Percentiles rank a stretch among this genome's conserved stretches.
Conservation (phyloP, 2,797 vertebrate species). For the Eremophila alpestris region DNA sequence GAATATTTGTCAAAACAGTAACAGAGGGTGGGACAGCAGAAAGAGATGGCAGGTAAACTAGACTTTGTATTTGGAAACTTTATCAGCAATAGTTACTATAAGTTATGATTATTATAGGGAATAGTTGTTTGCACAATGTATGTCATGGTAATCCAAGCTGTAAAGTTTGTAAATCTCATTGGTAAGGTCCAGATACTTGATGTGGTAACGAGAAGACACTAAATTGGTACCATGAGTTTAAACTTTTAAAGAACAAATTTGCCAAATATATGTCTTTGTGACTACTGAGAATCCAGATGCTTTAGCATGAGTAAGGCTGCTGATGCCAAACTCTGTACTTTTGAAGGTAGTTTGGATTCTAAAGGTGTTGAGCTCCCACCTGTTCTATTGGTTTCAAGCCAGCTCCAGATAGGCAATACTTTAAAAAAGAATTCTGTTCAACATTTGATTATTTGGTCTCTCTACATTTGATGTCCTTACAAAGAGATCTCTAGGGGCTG, state of each 20-base stretch:
- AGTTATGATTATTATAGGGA: neutral
- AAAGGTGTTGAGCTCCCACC: neutral
- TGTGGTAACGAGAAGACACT: neutral
- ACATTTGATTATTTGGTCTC: neutral
- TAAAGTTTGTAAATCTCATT: neutral
- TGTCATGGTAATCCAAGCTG: neutral
- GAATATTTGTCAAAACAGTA: slow-evolving; percentile 98
- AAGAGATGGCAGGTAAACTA: slow-evolving; percentile 88
- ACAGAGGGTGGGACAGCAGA: slow-evolving; percentile 95
- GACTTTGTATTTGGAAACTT: neutral
- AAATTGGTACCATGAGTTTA: neutral
- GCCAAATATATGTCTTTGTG: neutral
- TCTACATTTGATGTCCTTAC: neutral
- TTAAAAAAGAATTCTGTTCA: neutral
- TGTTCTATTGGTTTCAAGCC: neutral
- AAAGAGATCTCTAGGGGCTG: neutral
- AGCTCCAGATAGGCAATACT: neutral
- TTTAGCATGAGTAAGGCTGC: neutral
- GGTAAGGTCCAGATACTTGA: neutral
- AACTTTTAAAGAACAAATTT: neutral
- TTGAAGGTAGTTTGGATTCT: neutral
- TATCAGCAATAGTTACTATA: neutral
- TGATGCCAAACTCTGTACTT: neutral
- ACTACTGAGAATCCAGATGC: neutral
- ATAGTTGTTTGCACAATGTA: neutral